Evolutionary conservation across 1,140 invertebrate species (phyloP), one percentile per base, ranked within the genome.

Genomic region (Pogonomyrmex californicus): DNA sequence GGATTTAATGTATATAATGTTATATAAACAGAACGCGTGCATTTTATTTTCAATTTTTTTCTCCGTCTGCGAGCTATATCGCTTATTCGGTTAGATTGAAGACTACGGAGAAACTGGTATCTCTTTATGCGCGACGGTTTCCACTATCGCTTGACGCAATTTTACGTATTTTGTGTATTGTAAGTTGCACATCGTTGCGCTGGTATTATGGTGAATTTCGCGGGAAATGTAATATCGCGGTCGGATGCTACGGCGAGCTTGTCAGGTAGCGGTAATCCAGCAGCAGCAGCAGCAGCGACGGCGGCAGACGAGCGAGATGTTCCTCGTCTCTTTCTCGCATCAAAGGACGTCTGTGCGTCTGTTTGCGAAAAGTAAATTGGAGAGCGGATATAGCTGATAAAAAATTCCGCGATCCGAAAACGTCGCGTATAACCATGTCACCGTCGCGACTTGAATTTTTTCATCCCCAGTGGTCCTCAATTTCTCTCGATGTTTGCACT

Each of bases 121-220:
- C 58, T 78, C 58, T 65, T 78, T 78, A 63, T 78, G 10, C 60
- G 44, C 10, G 17, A 5, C 58, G 41, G 41, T 77, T 47, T 78
- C 44, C 76, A 30, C 9, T 56, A 58, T 56, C 17, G 56, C 4
- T 44, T 78, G 60, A 65, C 60, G 58, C 76, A 78, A 78, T 78
- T 78, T 78, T 78, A 78, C 54, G 44, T 78, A 78, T 78, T 78
- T 78, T 78, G 44, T 78, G 58, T 78, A 78, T 78, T 78, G 58
- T 65, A 78, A 78, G 58, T 78, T 78, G 44, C 44, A 78, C 17
- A 33, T 78, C 41, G 56, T 78, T 78, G 58, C 58, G 41, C 33
- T 41, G 17, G 44, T 65, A 78, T 47, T 63, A 77, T 17, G 41
- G 41, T 47, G 75, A 78, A 78, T 78, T 78, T 78, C 60, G 76